These are phyloP conservation scores for Clunio marinus DNA, from an alignment of 2,888 invertebrate genomes.

Conservation along the genomic window DNA sequence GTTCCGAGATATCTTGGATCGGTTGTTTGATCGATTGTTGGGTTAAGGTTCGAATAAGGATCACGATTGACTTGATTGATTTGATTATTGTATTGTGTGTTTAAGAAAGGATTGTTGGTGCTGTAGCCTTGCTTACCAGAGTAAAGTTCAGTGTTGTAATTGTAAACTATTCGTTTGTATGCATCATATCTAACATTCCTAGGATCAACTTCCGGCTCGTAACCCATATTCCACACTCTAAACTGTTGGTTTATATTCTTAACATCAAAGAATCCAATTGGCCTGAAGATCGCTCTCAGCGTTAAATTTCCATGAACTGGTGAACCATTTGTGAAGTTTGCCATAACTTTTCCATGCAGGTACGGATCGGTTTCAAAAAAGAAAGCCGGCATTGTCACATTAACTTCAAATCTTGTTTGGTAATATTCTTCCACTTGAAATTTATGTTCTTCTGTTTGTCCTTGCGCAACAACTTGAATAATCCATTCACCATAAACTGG, in stretches of 20 bases:
- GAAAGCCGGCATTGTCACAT: slow-evolving; percentile 93
- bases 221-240: slow-evolving; percentile 49
- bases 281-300: slow-evolving; percentile 70
- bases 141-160: slow-evolving; percentile 32
- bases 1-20: slow-evolving; percentile 45
- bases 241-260: slow-evolving; percentile 55
- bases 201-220: slow-evolving; percentile 43
- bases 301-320: slow-evolving; percentile 88
- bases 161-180: slow-evolving; percentile 24
- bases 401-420: slow-evolving; percentile 88
- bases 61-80: neutral
- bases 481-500: slow-evolving; percentile 91
- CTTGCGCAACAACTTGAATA: slow-evolving; percentile 81
- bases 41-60: slow-evolving; percentile 40
- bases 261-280: slow-evolving; percentile 61
- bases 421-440: slow-evolving; percentile 93
- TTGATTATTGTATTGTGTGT: neutral
- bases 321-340: slow-evolving; percentile 92
- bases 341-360: slow-evolving; percentile 82
- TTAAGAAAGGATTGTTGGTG: slow-evolving; percentile 23
- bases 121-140: slow-evolving; percentile 22
- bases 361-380: slow-evolving; percentile 82
- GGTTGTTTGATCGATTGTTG: slow-evolving; percentile 42
- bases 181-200: slow-evolving; percentile 36
- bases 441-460: slow-evolving; percentile 78